phyloP scores from a whole-genome alignment of 2,113 vertebrate species.

The Colistium nudipinnis region DNA sequence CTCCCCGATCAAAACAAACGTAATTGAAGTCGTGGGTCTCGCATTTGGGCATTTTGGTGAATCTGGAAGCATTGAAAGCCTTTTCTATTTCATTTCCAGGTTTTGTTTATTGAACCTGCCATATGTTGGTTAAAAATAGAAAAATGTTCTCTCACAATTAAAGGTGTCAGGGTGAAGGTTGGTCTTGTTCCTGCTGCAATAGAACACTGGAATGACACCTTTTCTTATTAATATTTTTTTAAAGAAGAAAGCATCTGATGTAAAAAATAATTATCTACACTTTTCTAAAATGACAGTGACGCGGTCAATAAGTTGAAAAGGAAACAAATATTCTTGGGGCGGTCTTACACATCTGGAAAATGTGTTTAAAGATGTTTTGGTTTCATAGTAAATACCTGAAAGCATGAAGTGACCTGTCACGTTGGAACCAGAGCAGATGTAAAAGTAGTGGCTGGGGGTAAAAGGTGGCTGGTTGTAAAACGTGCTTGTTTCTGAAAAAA shows the following conservation, averaged over 20 bases:
- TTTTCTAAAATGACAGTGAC: background rate
- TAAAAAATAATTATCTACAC: background rate
- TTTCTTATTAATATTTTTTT: background rate
- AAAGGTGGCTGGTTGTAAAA: background rate
- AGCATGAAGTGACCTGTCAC: constrained; percentile 38
- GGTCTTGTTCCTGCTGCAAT: background rate
- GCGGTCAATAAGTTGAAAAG: background rate
- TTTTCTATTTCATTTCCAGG: constrained; percentile 28
- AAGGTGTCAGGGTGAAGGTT: constrained; percentile 6
- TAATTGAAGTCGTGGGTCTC: constrained; percentile 22
- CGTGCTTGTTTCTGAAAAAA: background rate
- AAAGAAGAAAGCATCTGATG: background rate
- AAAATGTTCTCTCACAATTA: background rate
- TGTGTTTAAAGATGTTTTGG: constrained; percentile 29
- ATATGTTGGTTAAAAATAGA: constrained; percentile 20
- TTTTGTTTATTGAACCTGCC: background rate
- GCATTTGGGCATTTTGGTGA: constrained; percentile 18
- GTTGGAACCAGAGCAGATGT: constrained; percentile 31
- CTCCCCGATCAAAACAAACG: constrained; percentile 26
- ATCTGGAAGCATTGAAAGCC: background rate
- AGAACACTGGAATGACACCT: background rate
- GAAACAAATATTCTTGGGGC: too few relatives aligned
- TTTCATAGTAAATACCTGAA: constrained; percentile 40
- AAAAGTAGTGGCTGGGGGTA: background rate
- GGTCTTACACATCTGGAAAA: background rate